These are phyloP conservation scores for Watsonalla binaria DNA, from an alignment of 2,888 invertebrate genomes.

Conservation along the genomic window DNA sequence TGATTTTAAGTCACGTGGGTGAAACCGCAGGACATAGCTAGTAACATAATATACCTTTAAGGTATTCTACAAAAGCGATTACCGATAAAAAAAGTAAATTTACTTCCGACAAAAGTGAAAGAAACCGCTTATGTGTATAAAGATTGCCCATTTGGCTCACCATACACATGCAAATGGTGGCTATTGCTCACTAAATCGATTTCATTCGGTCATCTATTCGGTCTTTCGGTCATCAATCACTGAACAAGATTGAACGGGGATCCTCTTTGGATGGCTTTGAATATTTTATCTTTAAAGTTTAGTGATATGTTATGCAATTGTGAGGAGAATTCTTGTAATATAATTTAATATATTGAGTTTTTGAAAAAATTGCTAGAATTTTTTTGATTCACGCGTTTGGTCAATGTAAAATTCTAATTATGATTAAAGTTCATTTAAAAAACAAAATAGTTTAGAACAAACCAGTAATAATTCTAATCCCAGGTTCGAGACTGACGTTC, in stretches of 20 bases:
- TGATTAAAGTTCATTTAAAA: too few relatives aligned
- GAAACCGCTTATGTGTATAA: not conserved
- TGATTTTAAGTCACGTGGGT: too few relatives aligned
- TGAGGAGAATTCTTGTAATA: too few relatives aligned
- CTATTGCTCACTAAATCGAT: constrained; percentile 68
- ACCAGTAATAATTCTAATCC: too few relatives aligned
- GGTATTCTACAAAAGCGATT: not conserved
- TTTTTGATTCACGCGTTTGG: too few relatives aligned
- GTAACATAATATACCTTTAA: not conserved
- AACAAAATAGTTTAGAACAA: too few relatives aligned
- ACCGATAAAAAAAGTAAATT: not conserved
- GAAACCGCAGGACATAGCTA: too few relatives aligned
- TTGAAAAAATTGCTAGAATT: too few relatives aligned
- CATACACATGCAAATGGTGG: constrained; percentile 68
- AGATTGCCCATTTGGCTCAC: constrained; percentile 34
- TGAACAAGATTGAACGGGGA: constrained; percentile 53
- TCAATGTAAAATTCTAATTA: too few relatives aligned
- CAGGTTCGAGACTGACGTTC: too few relatives aligned
- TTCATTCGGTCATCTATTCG: constrained; percentile 67
- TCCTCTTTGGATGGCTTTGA: constrained; percentile 25
- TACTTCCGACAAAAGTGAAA: not conserved
- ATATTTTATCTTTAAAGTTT: constrained; percentile 15
- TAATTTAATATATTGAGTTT: too few relatives aligned
- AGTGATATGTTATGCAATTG: not conserved
- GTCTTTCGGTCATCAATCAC: constrained; percentile 69